Percentiles rank a stretch among this genome's conserved stretches.
Conservation (phyloP, 2,888 invertebrate genomes). For the Drosophila pseudotalamancana region DNA sequence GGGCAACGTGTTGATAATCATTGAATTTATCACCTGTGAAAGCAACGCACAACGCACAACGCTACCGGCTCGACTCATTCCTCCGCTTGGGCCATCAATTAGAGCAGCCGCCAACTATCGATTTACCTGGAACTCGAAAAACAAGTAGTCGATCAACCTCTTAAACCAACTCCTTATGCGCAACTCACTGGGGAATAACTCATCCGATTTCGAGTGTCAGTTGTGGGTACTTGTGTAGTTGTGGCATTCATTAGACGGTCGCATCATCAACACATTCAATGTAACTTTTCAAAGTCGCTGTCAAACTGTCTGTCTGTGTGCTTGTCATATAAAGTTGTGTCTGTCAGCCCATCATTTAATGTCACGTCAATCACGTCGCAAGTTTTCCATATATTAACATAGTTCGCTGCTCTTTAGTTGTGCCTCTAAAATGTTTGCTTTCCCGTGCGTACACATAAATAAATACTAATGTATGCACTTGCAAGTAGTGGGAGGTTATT, state of each 20-base stretch:
- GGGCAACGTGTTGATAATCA: conserved; percentile 70
- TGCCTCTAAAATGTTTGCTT: conserved; percentile 32
- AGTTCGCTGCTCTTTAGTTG: conserved; percentile 44
- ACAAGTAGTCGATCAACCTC: conserved; percentile 5
- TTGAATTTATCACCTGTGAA: conserved; percentile 78
- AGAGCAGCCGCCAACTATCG: conserved; percentile 14
- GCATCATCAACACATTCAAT: conserved; percentile 38
- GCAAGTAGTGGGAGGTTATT: conserved; percentile 4
- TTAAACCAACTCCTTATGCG: conserved; percentile 22
- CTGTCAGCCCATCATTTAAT: conserved; percentile 70
- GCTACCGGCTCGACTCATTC: conserved; percentile 41
- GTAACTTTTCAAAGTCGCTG: conserved; percentile 29
- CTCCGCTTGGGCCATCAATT: conserved; percentile 38
- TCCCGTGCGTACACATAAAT: conserved; percentile 8
- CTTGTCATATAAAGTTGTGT: conserved; percentile 57
- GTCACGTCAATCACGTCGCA: conserved; percentile 72
- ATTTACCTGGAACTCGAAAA: conserved; percentile 9
- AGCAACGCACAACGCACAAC: too few species aligned
- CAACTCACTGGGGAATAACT: conserved; percentile 12
- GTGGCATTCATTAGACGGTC: conserved; percentile 58
- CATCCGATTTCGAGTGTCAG: conserved; percentile 26
- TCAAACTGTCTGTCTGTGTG: conserved; percentile 43
- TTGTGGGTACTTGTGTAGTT: conserved; percentile 33
- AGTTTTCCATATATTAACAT: conserved; percentile 49
- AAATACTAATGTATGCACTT: neutral